A percentile compares a stretch with the other conserved stretches of the same genome.
These are phyloP conservation scores for Caenorhabditis sulstoni DNA, from an alignment of 2,888 invertebrate species.

Conservation along the genomic window DNA sequence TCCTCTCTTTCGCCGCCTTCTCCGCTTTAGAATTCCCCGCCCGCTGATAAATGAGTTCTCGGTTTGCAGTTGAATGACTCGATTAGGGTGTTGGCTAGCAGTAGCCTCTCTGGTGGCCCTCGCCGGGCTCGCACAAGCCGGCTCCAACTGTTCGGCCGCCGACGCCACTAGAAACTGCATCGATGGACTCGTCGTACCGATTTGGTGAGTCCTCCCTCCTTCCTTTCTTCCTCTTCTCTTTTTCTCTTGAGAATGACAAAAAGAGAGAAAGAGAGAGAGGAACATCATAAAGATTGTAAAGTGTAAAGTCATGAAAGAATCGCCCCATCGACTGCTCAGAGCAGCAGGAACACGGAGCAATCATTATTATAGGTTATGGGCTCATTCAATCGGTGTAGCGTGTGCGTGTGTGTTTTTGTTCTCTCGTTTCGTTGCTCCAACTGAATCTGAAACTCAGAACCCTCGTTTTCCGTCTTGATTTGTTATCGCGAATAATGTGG, in stretches of 20 bases:
- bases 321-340: too few relatives aligned
- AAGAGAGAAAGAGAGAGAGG: too few relatives aligned
- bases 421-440: not conserved
- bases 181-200: conserved; percentile 90
- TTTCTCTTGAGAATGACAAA: too few relatives aligned
- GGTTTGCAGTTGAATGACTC: conserved; percentile 70
- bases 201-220: conserved; percentile 85
- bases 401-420: not conserved
- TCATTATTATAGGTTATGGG: not conserved
- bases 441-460: not conserved
- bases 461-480: too few relatives aligned
- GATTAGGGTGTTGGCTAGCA: conserved; percentile 71
- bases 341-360: too few relatives aligned
- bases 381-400: too few relatives aligned
- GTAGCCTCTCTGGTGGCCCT: conserved; percentile 67
- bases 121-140: conserved; percentile 67
- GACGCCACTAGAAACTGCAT: conserved; percentile 84
- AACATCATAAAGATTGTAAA: conserved; percentile 1
- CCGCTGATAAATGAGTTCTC: too few relatives aligned
- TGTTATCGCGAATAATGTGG: conserved; percentile 15
- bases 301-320: conserved; percentile 20
- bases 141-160: conserved; percentile 79
- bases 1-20: not conserved
- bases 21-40: not conserved
- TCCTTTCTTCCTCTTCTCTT: not conserved